A percentile compares a stretch with the other conserved stretches of the same genome.
phyloP scores from a whole-genome alignment of 2,113 vertebrate genomes.

The Gracilinanus agilis region DNA sequence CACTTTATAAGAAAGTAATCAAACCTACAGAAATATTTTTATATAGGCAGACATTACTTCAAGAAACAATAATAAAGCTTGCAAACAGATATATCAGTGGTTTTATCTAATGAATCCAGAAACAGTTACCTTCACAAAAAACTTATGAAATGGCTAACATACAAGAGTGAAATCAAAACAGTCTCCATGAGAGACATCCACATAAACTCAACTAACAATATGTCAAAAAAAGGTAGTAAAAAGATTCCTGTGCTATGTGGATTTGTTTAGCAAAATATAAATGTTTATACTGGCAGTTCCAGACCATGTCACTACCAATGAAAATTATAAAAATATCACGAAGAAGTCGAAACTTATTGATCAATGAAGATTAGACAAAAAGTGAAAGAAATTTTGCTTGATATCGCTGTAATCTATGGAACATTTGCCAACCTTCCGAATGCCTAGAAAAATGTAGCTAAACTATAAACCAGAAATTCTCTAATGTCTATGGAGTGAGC shows the following conservation, averaged over 20 bases:
- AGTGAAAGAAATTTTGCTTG: not conserved
- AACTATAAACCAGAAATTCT: not conserved
- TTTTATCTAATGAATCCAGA: not conserved
- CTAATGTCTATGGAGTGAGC: not conserved
- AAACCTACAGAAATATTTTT: not conserved
- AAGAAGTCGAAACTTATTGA: not conserved
- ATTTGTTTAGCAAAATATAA: not conserved
- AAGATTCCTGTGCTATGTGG: not conserved
- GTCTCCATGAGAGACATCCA: not conserved
- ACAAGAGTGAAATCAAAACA: not conserved
- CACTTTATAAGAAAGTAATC: not conserved
- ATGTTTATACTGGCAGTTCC: not conserved
- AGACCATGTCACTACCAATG: not conserved
- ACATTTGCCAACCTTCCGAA: not conserved
- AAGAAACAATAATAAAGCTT: not conserved
- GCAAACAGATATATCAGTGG: not conserved
- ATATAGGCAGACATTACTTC: not conserved
- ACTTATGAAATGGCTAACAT: not conserved
- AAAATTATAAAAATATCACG: not conserved
- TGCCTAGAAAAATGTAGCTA: not conserved
- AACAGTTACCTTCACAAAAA: not conserved
- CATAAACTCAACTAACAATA: not conserved
- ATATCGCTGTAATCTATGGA: not conserved
- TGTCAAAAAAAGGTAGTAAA: not conserved
- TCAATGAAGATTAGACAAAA: not conserved